Evolutionary conservation across 2,797 vertebrate species (phyloP).

Genomic region (Falco peregrinus): DNA sequence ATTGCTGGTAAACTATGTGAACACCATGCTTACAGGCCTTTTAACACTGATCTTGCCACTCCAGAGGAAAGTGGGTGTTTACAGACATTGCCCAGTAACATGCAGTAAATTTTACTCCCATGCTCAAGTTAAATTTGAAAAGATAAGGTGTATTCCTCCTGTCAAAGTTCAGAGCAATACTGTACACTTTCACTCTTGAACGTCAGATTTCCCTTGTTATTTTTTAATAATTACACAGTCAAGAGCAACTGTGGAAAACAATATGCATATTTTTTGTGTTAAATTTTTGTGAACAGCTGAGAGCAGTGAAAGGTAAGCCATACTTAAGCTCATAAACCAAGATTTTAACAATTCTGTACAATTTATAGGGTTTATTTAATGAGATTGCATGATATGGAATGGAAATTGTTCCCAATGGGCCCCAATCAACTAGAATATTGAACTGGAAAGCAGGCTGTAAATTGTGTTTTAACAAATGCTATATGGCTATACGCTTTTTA

Average conservation of each 20-base stretch:
- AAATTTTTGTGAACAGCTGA: background rate
- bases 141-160: background rate
- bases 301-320: constrained; percentile 10
- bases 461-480: constrained; percentile 42
- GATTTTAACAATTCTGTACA: constrained; percentile 11
- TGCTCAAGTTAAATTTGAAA: background rate
- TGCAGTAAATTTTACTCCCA: background rate
- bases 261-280: background rate
- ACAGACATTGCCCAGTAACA: background rate
- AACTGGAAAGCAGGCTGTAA: constrained; percentile 53
- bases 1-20: background rate
- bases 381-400: background rate
- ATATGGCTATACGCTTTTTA: constrained; percentile 5
- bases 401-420: constrained; percentile 26
- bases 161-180: background rate
- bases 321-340: constrained; percentile 24
- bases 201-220: background rate
- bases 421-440: constrained; percentile 37
- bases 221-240: background rate
- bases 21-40: background rate
- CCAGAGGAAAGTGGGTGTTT: background rate
- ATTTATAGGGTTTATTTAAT: constrained; percentile 57
- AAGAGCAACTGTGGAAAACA: background rate
- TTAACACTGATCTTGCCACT: fast-evolving
- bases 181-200: background rate